phyloP scores from a whole-genome alignment of 2,888 invertebrate genomes.

The Darwinula stevensoni region DNA sequence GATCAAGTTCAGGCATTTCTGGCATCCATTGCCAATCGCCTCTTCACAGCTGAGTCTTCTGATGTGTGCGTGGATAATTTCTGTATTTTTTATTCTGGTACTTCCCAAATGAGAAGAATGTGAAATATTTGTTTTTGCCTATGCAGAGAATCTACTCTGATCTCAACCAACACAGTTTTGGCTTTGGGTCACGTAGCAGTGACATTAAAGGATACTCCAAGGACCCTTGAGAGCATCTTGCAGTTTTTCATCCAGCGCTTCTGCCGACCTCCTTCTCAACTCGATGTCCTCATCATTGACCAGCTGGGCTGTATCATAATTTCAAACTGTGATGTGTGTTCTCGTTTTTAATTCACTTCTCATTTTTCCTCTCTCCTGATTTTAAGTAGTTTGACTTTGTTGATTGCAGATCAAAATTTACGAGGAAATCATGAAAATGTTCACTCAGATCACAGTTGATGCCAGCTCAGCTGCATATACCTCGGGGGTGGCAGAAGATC shows the following conservation, averaged over 20 bases:
- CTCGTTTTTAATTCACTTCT: constrained; percentile 5
- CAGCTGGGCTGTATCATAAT: constrained; percentile 95
- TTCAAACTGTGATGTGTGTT: constrained; percentile 30
- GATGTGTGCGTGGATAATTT: background rate
- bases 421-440: constrained; percentile 94
- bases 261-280: constrained; percentile 64
- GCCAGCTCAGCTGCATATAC: constrained; percentile 47
- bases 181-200: constrained; percentile 93
- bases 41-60: constrained; percentile 42
- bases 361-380: constrained; percentile 12
- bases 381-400: constrained; percentile 7
- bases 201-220: constrained; percentile 64
- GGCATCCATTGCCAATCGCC: constrained; percentile 75
- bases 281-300: constrained; percentile 83
- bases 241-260: constrained; percentile 88
- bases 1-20: constrained; percentile 85
- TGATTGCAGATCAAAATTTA: constrained; percentile 27
- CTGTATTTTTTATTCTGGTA: background rate
- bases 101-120: background rate
- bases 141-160: constrained; percentile 56
- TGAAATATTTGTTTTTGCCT: constrained; percentile 8
- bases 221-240: constrained; percentile 74
- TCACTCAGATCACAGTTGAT: constrained; percentile 76
- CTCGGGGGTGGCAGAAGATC: constrained; percentile 21
- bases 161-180: constrained; percentile 85